Evolutionary conservation across 2,888 invertebrate genomes (phyloP).

Genomic region (Lamellibrachia satsuma): DNA sequence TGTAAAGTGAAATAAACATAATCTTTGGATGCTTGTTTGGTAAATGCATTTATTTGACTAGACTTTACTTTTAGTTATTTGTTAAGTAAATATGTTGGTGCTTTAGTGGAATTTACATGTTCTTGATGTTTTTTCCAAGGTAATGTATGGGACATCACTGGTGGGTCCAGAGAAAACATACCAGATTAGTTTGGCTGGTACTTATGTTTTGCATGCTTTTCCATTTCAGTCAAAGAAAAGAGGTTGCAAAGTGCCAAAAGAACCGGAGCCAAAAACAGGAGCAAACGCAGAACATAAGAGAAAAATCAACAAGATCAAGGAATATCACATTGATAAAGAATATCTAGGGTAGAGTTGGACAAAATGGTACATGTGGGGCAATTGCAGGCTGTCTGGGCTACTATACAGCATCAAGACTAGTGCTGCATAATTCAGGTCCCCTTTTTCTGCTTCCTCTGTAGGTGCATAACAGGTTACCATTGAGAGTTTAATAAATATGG

Average conservation of each 20-base stretch:
- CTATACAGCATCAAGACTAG: not conserved
- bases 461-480: too few species aligned
- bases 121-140: not conserved
- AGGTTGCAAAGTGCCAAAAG: not conserved
- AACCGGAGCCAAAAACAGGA: not conserved
- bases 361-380: not conserved
- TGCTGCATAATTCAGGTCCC: not conserved
- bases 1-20: too few species aligned
- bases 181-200: not conserved
- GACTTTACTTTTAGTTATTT: not conserved
- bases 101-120: not conserved
- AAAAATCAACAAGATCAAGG: not conserved
- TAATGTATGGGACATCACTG: not conserved
- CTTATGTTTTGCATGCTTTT: not conserved
- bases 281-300: not conserved
- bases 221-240: constrained; percentile 7
- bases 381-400: not conserved
- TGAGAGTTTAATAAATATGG: too few species aligned
- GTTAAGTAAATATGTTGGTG: not conserved
- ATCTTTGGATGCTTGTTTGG: not conserved
- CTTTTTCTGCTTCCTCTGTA: too few species aligned
- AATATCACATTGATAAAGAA: not conserved
- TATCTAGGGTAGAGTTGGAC: not conserved
- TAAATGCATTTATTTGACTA: not conserved
- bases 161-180: not conserved